Evolutionary conservation across 2,888 invertebrate species (phyloP), one percentile per base, ranked within the genome.

Genomic region (Oscheius onirici): DNA sequence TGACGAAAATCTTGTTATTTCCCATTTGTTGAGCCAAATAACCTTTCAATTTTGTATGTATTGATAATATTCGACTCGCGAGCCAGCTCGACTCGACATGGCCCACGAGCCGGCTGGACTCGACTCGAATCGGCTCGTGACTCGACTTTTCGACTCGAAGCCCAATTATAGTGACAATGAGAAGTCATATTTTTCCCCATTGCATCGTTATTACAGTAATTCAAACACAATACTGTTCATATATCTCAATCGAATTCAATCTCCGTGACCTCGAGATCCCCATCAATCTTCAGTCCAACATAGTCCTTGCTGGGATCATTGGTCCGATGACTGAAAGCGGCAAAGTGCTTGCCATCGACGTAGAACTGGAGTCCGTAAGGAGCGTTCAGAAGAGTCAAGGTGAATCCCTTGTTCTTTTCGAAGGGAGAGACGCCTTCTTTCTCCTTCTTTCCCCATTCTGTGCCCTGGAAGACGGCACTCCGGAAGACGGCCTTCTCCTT

Each of bases 401-500:
- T 86, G 78, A 85, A 87, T 43, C 79, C 83, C 28, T 68, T 22
- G 24, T 86, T 83, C 65, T 83, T 83, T 46, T 81, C 73, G 76
- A 88, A 83, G 20, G 87, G 87, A 71, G 84, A 83, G 2, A 70
- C 73, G 8, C 85, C 86, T 61, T 88, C 87, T 34, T 84, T 78
- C 70, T 88, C 88, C 72, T 88, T 88, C n/a, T 75, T 69, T 24
- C 83, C 86, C 88, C 88, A 88, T 34, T 67, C 67, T 1, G 3
- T 34, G 34, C 83, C 86, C 63, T 77, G 74, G 24, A 78, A 74
- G 54, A 78, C 75, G 1, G 84, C 68, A 73, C 87, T 87, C 11
- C 88, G 84, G 8, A 88, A 83, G 20, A 88, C 80, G 82, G 86
- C 66, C 72, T 85, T 85, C 67, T 87, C 86, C 73, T 80, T 76